Conservation (phyloP, 1,140 invertebrate genomes). For the Anastatus disparis region DNA sequence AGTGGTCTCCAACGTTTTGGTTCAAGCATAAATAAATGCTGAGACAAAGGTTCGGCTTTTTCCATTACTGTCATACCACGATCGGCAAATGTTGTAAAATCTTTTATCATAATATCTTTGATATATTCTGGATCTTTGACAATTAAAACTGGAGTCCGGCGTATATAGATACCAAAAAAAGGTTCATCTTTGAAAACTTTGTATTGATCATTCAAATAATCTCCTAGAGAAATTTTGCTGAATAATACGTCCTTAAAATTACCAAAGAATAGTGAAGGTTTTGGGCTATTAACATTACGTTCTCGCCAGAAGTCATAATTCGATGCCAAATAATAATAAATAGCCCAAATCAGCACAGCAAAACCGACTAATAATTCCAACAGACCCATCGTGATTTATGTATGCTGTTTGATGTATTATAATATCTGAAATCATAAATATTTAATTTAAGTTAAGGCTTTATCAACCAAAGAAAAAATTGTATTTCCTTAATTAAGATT, state of each 20-base stretch:
- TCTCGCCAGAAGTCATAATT: constrained; percentile 55
- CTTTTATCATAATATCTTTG: constrained; percentile 65
- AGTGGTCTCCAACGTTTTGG: constrained; percentile 67
- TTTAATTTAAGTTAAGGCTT: too few relatives aligned
- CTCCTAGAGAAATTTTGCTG: constrained; percentile 29
- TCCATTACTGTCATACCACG: constrained; percentile 54
- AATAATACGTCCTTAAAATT: constrained; percentile 50
- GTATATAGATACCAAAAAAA: constrained; percentile 61
- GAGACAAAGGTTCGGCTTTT: constrained; percentile 55
- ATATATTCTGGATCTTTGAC: constrained; percentile 63
- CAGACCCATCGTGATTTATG: too few relatives aligned
- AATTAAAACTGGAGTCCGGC: constrained; percentile 56
- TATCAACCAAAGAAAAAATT: too few relatives aligned
- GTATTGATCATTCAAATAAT: constrained; percentile 40
- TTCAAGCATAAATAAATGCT: constrained; percentile 57
- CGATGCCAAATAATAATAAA: constrained; percentile 20
- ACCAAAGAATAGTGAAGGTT: constrained; percentile 53
- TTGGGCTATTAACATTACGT: constrained; percentile 48
- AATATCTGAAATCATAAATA: too few relatives aligned
- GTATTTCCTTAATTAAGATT: too few relatives aligned
- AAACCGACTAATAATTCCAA: too few relatives aligned
- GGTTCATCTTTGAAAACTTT: constrained; percentile 53
- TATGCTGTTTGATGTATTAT: too few relatives aligned
- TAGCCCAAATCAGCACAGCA: too few relatives aligned
- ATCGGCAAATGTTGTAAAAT: constrained; percentile 64